These are phyloP conservation scores for Galaxias olidus DNA, from an alignment of 2,797 vertebrate species.

Conservation along the genomic window DNA sequence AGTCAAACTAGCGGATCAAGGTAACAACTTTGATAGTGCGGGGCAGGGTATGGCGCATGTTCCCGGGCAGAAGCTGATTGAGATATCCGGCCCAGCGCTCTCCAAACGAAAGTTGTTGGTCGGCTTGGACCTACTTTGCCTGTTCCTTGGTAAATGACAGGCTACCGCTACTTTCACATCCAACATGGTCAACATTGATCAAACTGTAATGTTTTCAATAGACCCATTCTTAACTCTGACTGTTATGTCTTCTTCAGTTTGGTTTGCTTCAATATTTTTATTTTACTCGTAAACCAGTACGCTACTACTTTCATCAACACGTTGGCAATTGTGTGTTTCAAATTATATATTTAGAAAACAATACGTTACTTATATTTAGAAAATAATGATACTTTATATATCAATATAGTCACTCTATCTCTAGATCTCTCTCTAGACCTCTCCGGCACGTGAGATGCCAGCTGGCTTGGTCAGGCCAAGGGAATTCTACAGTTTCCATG, in stretches of 20 bases:
- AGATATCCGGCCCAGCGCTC: slow-evolving; percentile 47
- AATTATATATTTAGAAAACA: not conserved
- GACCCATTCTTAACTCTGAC: not conserved
- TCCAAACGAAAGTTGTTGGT: slow-evolving; percentile 67
- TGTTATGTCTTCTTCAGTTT: too few relatives aligned
- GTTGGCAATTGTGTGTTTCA: too few relatives aligned
- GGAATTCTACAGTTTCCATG: slow-evolving; percentile 72
- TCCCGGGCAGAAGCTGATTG: slow-evolving; percentile 46
- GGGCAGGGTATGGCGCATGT: slow-evolving; percentile 53
- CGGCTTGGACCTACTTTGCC: slow-evolving; percentile 66
- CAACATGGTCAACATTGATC: not conserved
- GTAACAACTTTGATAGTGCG: slow-evolving; percentile 15
- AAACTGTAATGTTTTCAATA: not conserved
- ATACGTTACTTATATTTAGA: too few relatives aligned
- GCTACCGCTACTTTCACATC: too few relatives aligned
- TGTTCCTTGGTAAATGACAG: slow-evolving; percentile 63
- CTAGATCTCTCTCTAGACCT: slow-evolving; percentile 5
- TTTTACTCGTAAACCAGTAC: too few relatives aligned
- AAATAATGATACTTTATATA: too few relatives aligned
- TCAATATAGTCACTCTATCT: slow-evolving; percentile 9
- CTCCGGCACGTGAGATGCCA: slow-evolving; percentile 47
- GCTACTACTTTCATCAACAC: too few relatives aligned
- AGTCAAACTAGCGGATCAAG: slow-evolving; percentile 52
- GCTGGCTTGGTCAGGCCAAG: slow-evolving; percentile 57
- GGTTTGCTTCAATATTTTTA: too few relatives aligned